phyloP scores from a whole-genome alignment of 2,113 vertebrate genomes.

The Atherinomorus stipes region DNA sequence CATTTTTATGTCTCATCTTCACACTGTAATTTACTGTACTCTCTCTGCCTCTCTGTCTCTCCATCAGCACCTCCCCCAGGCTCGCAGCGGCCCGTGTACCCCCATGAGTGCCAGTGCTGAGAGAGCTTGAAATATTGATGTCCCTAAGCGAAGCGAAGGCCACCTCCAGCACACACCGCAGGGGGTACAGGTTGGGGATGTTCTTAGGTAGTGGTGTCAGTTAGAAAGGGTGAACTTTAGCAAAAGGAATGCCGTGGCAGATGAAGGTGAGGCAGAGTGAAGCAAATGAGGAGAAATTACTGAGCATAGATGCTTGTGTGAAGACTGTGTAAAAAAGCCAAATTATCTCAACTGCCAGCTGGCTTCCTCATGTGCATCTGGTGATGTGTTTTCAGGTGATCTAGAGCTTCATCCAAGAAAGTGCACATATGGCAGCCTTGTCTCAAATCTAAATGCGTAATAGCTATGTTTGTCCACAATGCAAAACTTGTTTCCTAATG shows the following conservation, averaged over 20 bases:
- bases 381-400: conserved; percentile 50
- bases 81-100: conserved; percentile 34
- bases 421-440: not conserved
- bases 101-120: conserved; percentile 38
- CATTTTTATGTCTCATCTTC: conserved; percentile 34
- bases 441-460: not conserved
- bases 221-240: conserved; percentile 39
- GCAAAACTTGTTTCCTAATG: not conserved
- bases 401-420: conserved; percentile 25
- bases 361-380: conserved; percentile 42
- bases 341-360: conserved; percentile 45
- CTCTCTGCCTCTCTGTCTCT: conserved; percentile 34
- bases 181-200: conserved; percentile 33
- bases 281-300: conserved; percentile 27
- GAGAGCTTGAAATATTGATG: conserved; percentile 76
- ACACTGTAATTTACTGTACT: conserved; percentile 32
- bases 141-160: conserved; percentile 36
- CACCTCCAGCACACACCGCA: conserved; percentile 52
- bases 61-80: conserved; percentile 52
- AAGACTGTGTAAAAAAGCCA: conserved; percentile 16
- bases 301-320: not conserved
- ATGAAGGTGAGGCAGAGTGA: conserved; percentile 31
- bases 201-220: conserved; percentile 16
- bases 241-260: conserved; percentile 5
- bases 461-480: not conserved